A percentile compares a stretch with the other conserved stretches of the same genome.
Conservation (phyloP, 2,888 invertebrate species). For the Nomada goodeniana region DNA sequence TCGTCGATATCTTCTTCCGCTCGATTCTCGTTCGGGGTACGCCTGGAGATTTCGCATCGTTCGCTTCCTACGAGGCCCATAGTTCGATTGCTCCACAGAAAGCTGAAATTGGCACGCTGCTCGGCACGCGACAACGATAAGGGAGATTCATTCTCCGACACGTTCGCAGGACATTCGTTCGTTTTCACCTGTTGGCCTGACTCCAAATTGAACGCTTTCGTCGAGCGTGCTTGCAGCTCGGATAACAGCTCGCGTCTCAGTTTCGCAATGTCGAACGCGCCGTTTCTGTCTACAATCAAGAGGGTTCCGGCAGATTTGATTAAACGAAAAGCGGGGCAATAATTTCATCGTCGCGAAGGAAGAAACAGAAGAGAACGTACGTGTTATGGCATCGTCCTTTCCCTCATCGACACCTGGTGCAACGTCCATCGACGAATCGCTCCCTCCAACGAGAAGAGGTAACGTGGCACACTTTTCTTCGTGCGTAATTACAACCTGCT, state of each 20-base stretch:
- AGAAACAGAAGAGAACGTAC: constrained; percentile 20
- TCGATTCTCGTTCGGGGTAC: background rate
- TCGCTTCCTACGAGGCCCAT: constrained; percentile 30
- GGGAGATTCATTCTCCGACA: constrained; percentile 51
- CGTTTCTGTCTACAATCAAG: constrained; percentile 45
- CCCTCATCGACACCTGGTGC: background rate
- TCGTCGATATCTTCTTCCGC: constrained; percentile 11
- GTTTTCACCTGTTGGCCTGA: constrained; percentile 71
- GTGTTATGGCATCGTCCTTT: background rate
- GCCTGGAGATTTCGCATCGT: background rate
- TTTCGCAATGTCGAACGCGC: constrained; percentile 42
- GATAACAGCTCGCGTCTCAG: constrained; percentile 44
- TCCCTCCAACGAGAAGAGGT: constrained; percentile 57
- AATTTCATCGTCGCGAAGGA: background rate
- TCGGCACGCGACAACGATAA: constrained; percentile 39
- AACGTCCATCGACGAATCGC: constrained; percentile 12
- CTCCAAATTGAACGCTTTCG: constrained; percentile 67
- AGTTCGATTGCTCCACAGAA: constrained; percentile 73
- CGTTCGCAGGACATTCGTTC: constrained; percentile 56
- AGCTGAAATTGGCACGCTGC: constrained; percentile 72
- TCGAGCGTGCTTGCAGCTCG: constrained; percentile 40
- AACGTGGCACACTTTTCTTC: constrained; percentile 75
- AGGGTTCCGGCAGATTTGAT: background rate
- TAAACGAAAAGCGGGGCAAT: background rate
- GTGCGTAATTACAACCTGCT: constrained; percentile 73